Evolutionary conservation across 2,113 vertebrate genomes (phyloP), one percentile per base, ranked within the genome.

Genomic region (Phaethornis superciliosus): DNA sequence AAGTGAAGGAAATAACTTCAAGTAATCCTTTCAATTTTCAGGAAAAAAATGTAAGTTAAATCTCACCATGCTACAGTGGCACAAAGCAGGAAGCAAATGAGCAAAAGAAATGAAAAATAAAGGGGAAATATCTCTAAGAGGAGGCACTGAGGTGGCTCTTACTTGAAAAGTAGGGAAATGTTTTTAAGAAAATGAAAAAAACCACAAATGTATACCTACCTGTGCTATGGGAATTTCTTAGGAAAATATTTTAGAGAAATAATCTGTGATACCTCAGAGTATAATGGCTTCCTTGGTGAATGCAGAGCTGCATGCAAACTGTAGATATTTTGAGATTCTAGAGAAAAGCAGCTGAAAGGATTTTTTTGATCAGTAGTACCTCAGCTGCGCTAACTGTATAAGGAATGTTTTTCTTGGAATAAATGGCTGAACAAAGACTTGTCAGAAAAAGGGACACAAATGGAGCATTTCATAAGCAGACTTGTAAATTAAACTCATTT

Each of bases 291-390:
- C 65, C 26, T 33, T 17, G 19, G 69, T 59, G 21, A 92, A 59
- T 3, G 33, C 1, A 89, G 42, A 19, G 60, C 64, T 79, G 64
- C 77, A 94, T 30, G 52, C 52, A 85, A 81, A 85, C 55, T 33
- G 51, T 3, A 42, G 71, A 18, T 80, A 85, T 64, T 72, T 62
- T 46, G 22, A 94, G 95, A 56, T 35, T 85, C 56, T 46, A 69
- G 46, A 91, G 71, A 32, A 88, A 59, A 85, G 85, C 71, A 77
- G 82, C 71, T 91, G 88, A 90, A 96, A 69, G 88, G 52, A 90
- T 78, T 68, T 74, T 74, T 40, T 16, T 35, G 64, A 93, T 75
- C 62, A 83, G 46, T 93, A 90, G 82, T 82, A 93, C 69, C 77
- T 92, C 82, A 86, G 83, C 68, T 88, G 68, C 85, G 83, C 52